Conservation (phyloP, 64 coral and sea anemone species). For the Anthopleura sola region DNA sequence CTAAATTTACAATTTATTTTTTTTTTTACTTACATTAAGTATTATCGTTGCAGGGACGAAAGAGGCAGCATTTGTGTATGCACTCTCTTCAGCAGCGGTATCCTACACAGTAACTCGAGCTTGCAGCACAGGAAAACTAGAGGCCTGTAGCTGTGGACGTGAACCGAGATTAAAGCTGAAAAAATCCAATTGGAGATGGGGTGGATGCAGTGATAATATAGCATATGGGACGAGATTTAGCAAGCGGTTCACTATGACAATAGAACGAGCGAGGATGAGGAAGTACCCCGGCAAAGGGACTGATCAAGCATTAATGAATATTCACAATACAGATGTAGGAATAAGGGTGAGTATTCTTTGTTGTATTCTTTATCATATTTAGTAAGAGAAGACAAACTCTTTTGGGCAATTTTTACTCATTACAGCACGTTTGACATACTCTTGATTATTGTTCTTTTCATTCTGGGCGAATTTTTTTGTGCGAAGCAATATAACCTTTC, state of each 20-base stretch:
- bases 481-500: too few relatives aligned
- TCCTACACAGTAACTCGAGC: conserved; percentile 79
- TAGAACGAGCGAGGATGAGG: conserved; percentile 24
- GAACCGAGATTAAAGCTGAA: conserved; percentile 53
- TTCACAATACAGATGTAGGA: conserved; percentile 79
- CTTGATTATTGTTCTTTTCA: too few relatives aligned
- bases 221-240: conserved; percentile 80
- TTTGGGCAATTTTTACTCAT: too few relatives aligned
- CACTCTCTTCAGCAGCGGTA: conserved; percentile 66
- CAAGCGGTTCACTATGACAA: conserved; percentile 51
- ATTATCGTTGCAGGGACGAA: conserved; percentile 66
- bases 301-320: conserved; percentile 47
- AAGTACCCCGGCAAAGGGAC: neutral
- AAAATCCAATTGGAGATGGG: conserved; percentile 72
- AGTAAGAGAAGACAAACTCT: neutral
- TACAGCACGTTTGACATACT: too few relatives aligned
- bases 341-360: conserved; percentile 48
- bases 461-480: too few relatives aligned
- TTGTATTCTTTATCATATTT: neutral
- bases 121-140: conserved; percentile 62
- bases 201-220: conserved; percentile 78
- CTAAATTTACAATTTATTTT: neutral
- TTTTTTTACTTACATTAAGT: neutral
- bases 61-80: conserved; percentile 68
- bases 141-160: conserved; percentile 64